A percentile compares a stretch with the other conserved stretches of the same genome.
Conservation (phyloP, 2,888 invertebrate genomes). For the Ormyrus labotus region DNA sequence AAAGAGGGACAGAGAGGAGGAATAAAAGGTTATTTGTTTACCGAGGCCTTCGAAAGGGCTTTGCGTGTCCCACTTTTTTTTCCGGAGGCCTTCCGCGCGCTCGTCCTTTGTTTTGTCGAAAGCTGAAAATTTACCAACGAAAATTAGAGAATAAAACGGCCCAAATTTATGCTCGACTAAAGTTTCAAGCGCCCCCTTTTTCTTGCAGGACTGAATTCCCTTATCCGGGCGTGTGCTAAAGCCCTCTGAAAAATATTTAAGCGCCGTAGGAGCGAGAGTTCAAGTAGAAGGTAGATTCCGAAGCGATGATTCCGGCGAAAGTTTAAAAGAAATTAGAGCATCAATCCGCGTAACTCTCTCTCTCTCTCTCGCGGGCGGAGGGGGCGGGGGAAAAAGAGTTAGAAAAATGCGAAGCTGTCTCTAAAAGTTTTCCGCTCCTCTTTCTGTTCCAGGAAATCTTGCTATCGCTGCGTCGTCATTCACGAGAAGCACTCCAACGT, state of each 20-base stretch:
- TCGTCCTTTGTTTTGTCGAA: not conserved
- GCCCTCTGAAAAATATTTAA: too few species aligned
- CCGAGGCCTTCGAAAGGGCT: conserved; percentile 1
- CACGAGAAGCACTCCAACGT: conserved; percentile 96
- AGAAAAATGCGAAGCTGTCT: conserved; percentile 7
- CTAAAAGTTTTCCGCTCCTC: conserved; percentile 31
- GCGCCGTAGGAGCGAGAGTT: too few species aligned
- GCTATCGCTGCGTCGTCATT: conserved; percentile 96
- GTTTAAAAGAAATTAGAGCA: too few species aligned
- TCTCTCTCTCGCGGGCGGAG: too few species aligned
- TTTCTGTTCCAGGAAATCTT: conserved; percentile 86
- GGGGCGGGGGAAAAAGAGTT: not conserved
- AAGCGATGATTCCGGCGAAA: too few species aligned
- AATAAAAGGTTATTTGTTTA: conserved; percentile 19
- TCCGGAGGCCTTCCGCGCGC: not conserved
- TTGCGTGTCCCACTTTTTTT: not conserved
- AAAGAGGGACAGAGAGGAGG: not conserved
- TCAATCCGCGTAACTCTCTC: too few species aligned
- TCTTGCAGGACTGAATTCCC: too few species aligned
- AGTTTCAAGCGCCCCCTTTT: not conserved
- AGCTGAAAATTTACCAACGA: not conserved
- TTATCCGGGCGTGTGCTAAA: too few species aligned
- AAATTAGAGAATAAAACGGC: not conserved
- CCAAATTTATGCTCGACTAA: not conserved
- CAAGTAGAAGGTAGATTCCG: too few species aligned